Evolutionary conservation across 2,888 invertebrate genomes (phyloP).

Genomic region (Vannuccia rotundouncinata): DNA sequence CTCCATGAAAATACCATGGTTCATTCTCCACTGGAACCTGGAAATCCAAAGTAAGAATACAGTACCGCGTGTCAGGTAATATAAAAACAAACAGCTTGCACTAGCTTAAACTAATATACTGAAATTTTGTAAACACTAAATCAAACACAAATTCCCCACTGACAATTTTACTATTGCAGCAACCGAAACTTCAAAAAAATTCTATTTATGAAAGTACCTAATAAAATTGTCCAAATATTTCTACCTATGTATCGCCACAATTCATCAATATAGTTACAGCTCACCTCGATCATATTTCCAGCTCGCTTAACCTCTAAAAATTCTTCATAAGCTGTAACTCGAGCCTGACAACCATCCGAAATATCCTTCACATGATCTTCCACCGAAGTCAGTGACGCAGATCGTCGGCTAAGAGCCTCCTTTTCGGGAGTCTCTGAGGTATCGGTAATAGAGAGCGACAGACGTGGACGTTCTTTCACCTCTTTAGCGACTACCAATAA

Average conservation of each 20-base stretch:
- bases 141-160: too few relatives aligned
- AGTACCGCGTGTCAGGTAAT: too few relatives aligned
- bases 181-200: too few relatives aligned
- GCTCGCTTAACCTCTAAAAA: not conserved
- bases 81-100: too few relatives aligned
- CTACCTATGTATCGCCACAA: too few relatives aligned
- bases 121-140: too few relatives aligned
- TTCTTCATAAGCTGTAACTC: not conserved
- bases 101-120: too few relatives aligned
- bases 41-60: too few relatives aligned
- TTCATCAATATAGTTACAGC: too few relatives aligned
- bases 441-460: not conserved
- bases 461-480: not conserved
- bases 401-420: not conserved
- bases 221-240: too few relatives aligned
- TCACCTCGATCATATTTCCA: conserved; percentile 11
- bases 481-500: not conserved
- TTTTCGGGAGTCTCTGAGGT: not conserved
- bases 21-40: conserved; percentile 4
- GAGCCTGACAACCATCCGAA: not conserved
- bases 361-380: not conserved
- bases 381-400: not conserved
- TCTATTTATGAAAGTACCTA: too few relatives aligned
- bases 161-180: too few relatives aligned
- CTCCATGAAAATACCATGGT: conserved; percentile 17